Percentiles rank a stretch among this genome's conserved stretches.
Evolutionary conservation across 1,140 invertebrate species (phyloP).

Genomic region (Drosophila nigromelanica): DNA sequence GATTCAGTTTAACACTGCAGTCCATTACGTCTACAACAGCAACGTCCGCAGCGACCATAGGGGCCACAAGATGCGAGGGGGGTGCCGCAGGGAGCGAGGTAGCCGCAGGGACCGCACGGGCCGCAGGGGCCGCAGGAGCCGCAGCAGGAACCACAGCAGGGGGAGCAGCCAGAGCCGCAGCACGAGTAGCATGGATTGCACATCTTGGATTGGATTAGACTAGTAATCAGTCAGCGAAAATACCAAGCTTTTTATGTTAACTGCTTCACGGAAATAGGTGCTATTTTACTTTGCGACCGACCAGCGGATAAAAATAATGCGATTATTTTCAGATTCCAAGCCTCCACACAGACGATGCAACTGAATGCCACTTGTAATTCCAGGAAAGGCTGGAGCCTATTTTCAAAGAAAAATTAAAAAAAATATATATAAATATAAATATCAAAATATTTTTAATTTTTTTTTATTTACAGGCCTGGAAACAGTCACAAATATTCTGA

Average conservation of each 20-base stretch:
- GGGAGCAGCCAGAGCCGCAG: slow-evolving; percentile 15
- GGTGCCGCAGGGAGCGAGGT: background rate
- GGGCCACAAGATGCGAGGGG: background rate
- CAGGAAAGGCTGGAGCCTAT: slow-evolving; percentile 17
- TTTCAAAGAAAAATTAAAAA: background rate
- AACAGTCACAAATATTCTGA: slow-evolving; percentile 13
- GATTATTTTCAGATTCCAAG: background rate
- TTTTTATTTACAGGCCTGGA: slow-evolving; percentile 23
- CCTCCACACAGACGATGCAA: background rate
- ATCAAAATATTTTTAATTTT: background rate
- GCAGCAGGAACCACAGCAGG: slow-evolving; percentile 14
- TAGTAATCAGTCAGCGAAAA: background rate
- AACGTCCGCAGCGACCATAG: slow-evolving; percentile 16
- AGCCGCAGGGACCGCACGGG: slow-evolving; percentile 8
- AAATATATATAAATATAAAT: background rate
- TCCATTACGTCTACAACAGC: slow-evolving; percentile 1
- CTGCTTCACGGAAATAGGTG: slow-evolving; percentile 17
- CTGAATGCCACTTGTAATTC: background rate
- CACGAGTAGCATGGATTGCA: slow-evolving; percentile 35
- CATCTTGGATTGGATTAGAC: slow-evolving; percentile 16
- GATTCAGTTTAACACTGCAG: slow-evolving; percentile 4
- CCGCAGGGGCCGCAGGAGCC: slow-evolving; percentile 22
- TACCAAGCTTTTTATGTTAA: background rate
- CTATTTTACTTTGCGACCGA: background rate
- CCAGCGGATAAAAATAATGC: background rate